Evolutionary conservation across 2,797 vertebrate genomes (phyloP).

Genomic region (Coluber constrictor): DNA sequence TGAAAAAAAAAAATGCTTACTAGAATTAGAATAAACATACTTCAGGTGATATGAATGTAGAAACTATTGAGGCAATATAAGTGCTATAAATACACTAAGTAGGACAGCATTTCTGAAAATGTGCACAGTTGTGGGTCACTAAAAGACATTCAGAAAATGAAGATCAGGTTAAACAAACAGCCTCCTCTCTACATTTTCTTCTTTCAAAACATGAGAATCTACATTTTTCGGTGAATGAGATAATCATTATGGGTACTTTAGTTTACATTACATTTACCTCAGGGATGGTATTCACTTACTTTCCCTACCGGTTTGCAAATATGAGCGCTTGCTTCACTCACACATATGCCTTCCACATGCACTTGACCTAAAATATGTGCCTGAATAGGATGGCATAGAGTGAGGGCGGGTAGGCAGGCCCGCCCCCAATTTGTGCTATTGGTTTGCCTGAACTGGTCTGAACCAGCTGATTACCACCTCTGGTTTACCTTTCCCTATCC

Average conservation of each 20-base stretch:
- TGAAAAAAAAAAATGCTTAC: background rate
- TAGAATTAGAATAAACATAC: background rate
- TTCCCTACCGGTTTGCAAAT: no score
- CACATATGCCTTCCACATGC: no score
- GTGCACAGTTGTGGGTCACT: background rate
- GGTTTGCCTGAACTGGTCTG: no score
- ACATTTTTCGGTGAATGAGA: background rate
- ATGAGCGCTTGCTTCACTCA: no score
- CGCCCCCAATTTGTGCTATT: no score
- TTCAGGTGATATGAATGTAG: background rate
- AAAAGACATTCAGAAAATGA: background rate
- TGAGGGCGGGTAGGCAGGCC: no score
- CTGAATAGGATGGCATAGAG: no score
- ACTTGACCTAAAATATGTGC: no score
- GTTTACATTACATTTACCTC: background rate
- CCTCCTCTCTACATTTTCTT: background rate
- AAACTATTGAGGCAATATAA: background rate
- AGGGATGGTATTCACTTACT: no score
- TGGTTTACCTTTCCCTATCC: background rate
- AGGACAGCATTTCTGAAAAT: background rate
- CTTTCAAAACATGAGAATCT: background rate
- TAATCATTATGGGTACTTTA: background rate
- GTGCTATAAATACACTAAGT: background rate
- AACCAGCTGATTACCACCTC: no score
- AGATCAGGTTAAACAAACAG: background rate